Percentiles rank a stretch among this genome's conserved stretches.
phyloP scores from a whole-genome alignment of 2,888 invertebrate species.

The Eupithecia inturbata region DNA sequence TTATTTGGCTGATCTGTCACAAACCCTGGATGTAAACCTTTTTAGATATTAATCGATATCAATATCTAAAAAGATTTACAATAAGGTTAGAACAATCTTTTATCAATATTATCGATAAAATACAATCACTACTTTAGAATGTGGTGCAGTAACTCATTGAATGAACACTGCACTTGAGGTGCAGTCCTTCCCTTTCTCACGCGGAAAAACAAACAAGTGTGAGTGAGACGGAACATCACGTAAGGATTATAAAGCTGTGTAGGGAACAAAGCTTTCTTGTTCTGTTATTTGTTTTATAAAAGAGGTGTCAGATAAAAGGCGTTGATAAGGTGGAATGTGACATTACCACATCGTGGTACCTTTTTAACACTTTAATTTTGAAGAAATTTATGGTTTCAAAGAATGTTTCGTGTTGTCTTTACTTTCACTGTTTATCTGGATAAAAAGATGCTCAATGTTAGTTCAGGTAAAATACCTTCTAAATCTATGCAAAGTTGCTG shows the following conservation, averaged over 20 bases:
- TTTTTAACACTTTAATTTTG: neutral
- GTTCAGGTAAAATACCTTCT: too few relatives aligned
- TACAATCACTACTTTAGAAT: conserved; percentile 72
- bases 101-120: conserved; percentile 32
- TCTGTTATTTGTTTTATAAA: conserved; percentile 46
- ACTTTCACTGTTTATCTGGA: neutral
- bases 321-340: conserved; percentile 9
- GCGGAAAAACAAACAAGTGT: conserved; percentile 18
- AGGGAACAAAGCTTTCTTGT: conserved; percentile 53
- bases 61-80: too few relatives aligned
- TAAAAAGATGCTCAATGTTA: too few relatives aligned
- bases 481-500: too few relatives aligned
- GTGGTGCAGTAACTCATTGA: conserved; percentile 77
- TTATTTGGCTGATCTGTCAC: too few relatives aligned
- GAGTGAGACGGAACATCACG: conserved; percentile 55
- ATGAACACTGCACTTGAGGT: conserved; percentile 69
- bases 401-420: neutral
- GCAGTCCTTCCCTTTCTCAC: conserved; percentile 29
- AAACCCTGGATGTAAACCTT: too few relatives aligned
- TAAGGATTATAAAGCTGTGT: conserved; percentile 76
- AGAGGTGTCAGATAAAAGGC: conserved; percentile 22
- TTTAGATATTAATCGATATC: too few relatives aligned
- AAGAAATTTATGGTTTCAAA: neutral
- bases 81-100: too few relatives aligned
- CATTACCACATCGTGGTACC: neutral